Conservation (phyloP, 2,113 vertebrate genomes). For the Cynoglossus semilaevis region DNA sequence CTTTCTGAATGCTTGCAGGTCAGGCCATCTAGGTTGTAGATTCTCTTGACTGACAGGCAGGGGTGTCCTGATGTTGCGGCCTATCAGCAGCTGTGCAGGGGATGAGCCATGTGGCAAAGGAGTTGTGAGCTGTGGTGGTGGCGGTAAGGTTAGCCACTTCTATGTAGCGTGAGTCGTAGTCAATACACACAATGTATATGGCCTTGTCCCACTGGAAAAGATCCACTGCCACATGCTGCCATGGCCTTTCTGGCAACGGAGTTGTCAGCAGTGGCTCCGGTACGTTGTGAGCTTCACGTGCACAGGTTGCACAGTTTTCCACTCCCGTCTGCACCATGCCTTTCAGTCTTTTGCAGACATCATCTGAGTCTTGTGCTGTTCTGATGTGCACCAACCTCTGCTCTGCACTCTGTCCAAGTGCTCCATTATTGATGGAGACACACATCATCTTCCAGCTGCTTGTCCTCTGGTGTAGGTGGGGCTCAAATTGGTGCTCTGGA, state of each 20-base stretch:
- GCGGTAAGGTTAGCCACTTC: no score
- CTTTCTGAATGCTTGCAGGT: background rate
- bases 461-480: constrained; percentile 1
- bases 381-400: background rate
- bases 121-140: no score
- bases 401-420: background rate
- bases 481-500: constrained; percentile 7
- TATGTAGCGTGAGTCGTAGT: no score
- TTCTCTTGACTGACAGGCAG: background rate
- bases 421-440: background rate
- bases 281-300: no score
- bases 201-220: no score
- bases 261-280: no score
- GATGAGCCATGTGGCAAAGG: no score
- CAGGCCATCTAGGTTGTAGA: background rate
- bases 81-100: no score
- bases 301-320: no score
- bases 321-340: background rate
- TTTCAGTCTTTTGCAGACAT: background rate
- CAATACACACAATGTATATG: no score
- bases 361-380: background rate
- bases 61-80: background rate
- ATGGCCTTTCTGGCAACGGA: no score
- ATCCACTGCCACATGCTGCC: no score
- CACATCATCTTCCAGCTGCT: background rate